phyloP scores from a whole-genome alignment of 2,888 invertebrate genomes.

The Andrena haemorrhoa region DNA sequence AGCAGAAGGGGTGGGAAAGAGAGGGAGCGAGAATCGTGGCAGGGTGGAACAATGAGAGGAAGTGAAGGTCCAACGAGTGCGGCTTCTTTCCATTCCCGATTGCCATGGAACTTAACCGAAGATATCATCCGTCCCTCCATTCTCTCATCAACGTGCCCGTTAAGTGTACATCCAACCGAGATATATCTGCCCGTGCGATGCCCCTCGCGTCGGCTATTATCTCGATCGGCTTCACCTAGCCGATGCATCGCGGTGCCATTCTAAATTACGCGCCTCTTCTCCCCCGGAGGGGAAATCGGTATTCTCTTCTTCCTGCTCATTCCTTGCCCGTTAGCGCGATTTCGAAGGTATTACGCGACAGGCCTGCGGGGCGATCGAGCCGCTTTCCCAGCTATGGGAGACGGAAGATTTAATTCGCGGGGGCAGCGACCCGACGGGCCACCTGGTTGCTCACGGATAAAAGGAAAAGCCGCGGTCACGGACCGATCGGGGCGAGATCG shows the following conservation, averaged over 20 bases:
- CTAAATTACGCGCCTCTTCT: conserved; percentile 61
- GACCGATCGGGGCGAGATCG: conserved; percentile 2
- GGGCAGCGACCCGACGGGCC: conserved; percentile 7
- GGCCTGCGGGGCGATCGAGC: conserved; percentile 17
- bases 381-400: conserved; percentile 53
- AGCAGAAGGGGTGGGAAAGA: conserved; percentile 27
- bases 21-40: conserved; percentile 37
- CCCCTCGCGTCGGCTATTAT: conserved; percentile 60
- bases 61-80: conserved; percentile 84
- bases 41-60: conserved; percentile 83
- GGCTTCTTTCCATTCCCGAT: conserved; percentile 79
- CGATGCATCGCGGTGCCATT: conserved; percentile 65
- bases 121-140: conserved; percentile 74
- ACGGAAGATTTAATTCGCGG: conserved; percentile 53
- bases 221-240: conserved; percentile 68
- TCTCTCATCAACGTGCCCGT: conserved; percentile 77
- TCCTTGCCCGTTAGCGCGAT: not conserved
- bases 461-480: not conserved
- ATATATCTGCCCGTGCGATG: conserved; percentile 65
- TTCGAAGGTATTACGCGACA: conserved; percentile 30
- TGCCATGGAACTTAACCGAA: conserved; percentile 68
- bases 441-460: not conserved
- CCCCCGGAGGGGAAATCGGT: not conserved
- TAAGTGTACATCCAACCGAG: conserved; percentile 63
- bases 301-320: conserved; percentile 9